Evolutionary conservation across 2,797 vertebrate species (phyloP).

Genomic region (Liparis tanakae): DNA sequence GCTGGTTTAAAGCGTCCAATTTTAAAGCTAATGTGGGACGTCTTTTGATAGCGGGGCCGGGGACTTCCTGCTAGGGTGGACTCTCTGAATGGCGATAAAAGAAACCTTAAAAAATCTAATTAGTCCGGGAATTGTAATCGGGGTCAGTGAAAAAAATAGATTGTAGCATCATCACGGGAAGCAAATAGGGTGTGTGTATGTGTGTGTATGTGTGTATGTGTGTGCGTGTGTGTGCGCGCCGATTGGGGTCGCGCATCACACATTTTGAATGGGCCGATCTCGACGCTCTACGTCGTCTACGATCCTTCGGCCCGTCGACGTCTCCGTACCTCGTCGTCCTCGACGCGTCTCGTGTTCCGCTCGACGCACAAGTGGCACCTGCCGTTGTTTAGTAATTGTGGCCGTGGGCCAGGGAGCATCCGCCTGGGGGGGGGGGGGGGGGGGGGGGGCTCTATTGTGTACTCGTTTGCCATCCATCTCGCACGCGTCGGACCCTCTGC

Average conservation of each 20-base stretch:
- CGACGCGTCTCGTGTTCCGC: constrained; percentile 20
- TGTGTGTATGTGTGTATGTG: too few relatives aligned
- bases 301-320: constrained; percentile 1
- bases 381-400: constrained; percentile 16
- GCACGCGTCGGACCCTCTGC: constrained; percentile 24
- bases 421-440: constrained; percentile 4
- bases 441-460: constrained; percentile 23
- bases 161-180: neutral
- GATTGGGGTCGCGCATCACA: too few relatives aligned
- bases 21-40: constrained; percentile 17
- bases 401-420: constrained; percentile 15
- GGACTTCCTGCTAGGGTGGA: constrained; percentile 4
- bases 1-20: constrained; percentile 18
- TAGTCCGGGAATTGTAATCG: constrained; percentile 1
- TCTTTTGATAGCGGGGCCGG: constrained; percentile 1
- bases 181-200: too few relatives aligned
- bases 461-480: constrained; percentile 45
- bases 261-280: too few relatives aligned
- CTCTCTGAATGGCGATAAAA: neutral
- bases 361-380: constrained; percentile 7
- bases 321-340: constrained; percentile 1
- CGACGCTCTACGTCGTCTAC: neutral
- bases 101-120: neutral
- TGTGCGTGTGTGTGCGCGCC: too few relatives aligned
- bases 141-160: neutral